phyloP scores from a whole-genome alignment of 2,113 vertebrate genomes.

The Antennarius striatus region DNA sequence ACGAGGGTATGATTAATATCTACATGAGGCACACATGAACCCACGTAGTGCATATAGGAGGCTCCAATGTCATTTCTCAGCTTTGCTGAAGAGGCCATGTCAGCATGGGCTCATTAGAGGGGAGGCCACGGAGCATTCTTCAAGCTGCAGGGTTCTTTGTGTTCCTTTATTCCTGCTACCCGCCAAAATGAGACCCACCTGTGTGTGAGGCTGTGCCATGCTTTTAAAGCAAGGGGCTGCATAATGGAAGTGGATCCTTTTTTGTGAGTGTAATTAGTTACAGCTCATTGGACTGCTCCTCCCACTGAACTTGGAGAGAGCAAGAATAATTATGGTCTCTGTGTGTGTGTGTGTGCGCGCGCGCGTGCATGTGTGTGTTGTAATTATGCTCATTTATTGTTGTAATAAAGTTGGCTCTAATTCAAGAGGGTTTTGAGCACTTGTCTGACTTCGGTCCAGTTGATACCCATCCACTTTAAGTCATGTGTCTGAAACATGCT shows the following conservation, averaged over 20 bases:
- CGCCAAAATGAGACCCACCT: conserved; percentile 76
- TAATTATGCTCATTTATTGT: conserved; percentile 14
- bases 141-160: conserved; percentile 66
- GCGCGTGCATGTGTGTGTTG: background rate
- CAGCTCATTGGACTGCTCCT: conserved; percentile 68
- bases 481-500: conserved; percentile 14
- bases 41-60: conserved; percentile 26
- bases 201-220: conserved; percentile 33
- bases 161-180: conserved; percentile 70
- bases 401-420: conserved; percentile 27
- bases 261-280: conserved; percentile 68
- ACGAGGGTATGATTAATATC: background rate
- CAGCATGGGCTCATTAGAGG: conserved; percentile 68
- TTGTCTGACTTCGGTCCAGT: conserved; percentile 14
- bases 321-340: conserved; percentile 4
- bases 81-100: conserved; percentile 47
- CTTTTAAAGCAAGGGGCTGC: conserved; percentile 57
- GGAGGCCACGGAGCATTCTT: conserved; percentile 70
- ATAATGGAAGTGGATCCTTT: conserved; percentile 65
- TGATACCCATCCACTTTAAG: conserved; percentile 12
- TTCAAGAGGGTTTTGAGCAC: conserved; percentile 14
- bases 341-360: background rate
- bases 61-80: conserved; percentile 41
- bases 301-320: conserved; percentile 43
- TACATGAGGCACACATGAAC: conserved; percentile 17